Conservation (phyloP, 2,797 vertebrate genomes). For the Nyctibius grandis region DNA sequence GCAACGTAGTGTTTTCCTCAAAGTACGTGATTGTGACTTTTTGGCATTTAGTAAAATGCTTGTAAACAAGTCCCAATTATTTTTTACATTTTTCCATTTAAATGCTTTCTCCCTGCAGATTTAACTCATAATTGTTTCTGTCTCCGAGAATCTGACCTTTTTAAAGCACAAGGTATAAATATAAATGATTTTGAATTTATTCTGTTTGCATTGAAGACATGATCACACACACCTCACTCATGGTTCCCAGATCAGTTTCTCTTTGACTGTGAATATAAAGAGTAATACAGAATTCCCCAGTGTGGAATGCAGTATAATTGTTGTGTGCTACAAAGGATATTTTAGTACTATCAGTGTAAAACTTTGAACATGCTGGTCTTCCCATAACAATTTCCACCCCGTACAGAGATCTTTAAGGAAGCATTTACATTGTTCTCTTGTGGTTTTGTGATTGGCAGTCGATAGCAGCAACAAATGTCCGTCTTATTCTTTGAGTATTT, state of each 20-base stretch:
- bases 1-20: rapidly evolving
- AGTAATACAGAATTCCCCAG: background rate
- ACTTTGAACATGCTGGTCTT: background rate
- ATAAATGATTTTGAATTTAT: background rate
- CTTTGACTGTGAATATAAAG: background rate
- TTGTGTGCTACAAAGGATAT: background rate
- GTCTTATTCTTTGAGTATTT: background rate
- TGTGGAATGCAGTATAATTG: background rate
- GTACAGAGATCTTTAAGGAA: background rate
- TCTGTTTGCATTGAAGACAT: background rate
- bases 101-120: background rate
- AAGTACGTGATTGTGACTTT: background rate
- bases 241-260: background rate
- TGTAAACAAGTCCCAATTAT: background rate
- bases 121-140: background rate
- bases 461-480: background rate
- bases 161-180: background rate
- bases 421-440: background rate
- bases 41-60: background rate
- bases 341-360: background rate
- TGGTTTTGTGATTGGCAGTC: background rate
- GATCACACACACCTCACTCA: background rate
- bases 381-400: background rate
- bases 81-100: background rate
- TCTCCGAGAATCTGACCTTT: background rate